phyloP scores from a whole-genome alignment of 2,888 invertebrate species.

The Abrostola tripartita region DNA sequence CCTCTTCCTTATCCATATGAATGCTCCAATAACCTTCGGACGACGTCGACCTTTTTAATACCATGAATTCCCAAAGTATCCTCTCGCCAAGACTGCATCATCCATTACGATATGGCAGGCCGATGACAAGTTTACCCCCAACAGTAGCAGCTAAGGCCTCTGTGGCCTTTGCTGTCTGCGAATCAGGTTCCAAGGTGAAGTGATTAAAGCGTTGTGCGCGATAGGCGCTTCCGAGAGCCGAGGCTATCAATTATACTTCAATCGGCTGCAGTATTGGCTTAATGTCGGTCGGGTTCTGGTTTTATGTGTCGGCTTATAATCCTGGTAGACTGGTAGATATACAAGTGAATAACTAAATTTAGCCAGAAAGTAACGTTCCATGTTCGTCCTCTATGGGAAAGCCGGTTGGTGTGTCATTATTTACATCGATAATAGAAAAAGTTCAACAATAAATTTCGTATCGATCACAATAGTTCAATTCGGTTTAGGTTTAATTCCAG shows the following conservation, averaged over 20 bases:
- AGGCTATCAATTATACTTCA: constrained; percentile 49
- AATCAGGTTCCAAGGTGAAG: constrained; percentile 31
- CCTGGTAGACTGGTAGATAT: constrained; percentile 7
- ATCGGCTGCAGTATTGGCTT: constrained; percentile 30
- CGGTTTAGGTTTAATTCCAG: too few species aligned
- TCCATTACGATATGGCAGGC: constrained; percentile 30
- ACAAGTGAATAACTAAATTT: too few species aligned
- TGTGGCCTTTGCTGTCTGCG: constrained; percentile 32
- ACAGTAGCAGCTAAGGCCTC: constrained; percentile 29
- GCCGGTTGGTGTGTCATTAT: too few species aligned
- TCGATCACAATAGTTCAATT: too few species aligned
- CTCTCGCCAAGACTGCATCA: constrained; percentile 7
- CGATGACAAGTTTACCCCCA: constrained; percentile 38
- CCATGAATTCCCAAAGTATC: not conserved
- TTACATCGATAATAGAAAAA: too few species aligned
- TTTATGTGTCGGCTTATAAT: constrained; percentile 40
- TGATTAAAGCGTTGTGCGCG: constrained; percentile 43
- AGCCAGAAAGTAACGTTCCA: too few species aligned
- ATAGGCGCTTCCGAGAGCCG: constrained; percentile 27
- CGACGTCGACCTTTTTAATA: too few species aligned
- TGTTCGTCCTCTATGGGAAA: too few species aligned
- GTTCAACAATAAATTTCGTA: too few species aligned
- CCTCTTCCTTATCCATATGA: too few species aligned
- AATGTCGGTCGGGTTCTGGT: constrained; percentile 28
- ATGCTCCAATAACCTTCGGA: too few species aligned